phyloP scores from a whole-genome alignment of 2,113 vertebrate genomes.

The Toxostoma redivivum region DNA sequence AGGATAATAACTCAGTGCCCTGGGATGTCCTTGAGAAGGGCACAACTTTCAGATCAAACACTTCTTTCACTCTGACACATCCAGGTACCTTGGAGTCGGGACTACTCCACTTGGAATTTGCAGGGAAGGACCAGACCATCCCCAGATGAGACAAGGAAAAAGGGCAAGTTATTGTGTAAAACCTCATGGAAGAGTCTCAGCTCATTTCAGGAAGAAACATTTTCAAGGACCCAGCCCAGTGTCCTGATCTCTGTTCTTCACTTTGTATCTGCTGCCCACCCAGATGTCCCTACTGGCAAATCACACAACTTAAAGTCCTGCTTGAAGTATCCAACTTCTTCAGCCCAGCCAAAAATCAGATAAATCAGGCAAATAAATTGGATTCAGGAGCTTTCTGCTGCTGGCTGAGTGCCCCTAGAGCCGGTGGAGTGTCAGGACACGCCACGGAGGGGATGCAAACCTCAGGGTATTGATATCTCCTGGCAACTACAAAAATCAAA shows the following conservation, averaged over 20 bases:
- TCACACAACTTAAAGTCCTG: neutral
- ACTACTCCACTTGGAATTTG: neutral
- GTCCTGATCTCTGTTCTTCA: neutral
- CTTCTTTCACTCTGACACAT: neutral
- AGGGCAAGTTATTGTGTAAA: neutral
- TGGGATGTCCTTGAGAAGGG: neutral
- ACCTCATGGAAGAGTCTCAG: neutral
- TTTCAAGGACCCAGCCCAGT: accelerated
- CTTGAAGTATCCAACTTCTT: neutral
- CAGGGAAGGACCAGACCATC: neutral
- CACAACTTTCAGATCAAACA: neutral
- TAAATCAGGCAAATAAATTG: neutral
- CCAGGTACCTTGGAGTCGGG: neutral
- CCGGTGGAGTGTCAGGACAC: neutral
- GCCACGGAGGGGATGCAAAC: neutral
- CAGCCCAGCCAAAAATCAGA: neutral
- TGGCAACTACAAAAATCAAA: neutral
- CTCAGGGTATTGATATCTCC: neutral
- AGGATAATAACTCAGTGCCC: neutral
- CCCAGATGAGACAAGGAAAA: neutral
- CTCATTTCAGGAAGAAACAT: neutral
- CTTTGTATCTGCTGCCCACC: neutral
- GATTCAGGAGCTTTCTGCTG: neutral
- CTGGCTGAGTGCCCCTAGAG: neutral
- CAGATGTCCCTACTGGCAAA: neutral